Base-by-base conservation (phyloP, 2,113 vertebrate genomes). In the Marmota flaviventris region DNA sequence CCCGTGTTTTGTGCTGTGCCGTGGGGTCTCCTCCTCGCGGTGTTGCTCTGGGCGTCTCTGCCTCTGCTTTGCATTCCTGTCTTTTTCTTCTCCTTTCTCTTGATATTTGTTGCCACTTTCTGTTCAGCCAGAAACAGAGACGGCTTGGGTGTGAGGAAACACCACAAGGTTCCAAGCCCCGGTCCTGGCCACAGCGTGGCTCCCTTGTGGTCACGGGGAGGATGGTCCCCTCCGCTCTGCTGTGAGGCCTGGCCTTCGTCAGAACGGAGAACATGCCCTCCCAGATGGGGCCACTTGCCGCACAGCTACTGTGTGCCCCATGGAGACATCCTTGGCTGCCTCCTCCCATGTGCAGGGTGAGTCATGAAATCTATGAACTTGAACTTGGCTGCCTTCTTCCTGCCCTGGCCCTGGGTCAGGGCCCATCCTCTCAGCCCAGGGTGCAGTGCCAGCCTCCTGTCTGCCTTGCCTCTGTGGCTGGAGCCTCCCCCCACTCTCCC, bases 251-350 rank as follows among this genome's bases (percentile, higher is more conserved):
- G 65, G 34, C 24, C 65, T 56, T 42, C 37, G 27, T 27, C 4
- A 48, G 32, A 18, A 29, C 45, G 37, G 70, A 27, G 16, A 34
- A n/a, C 39, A 14, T 0, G 9, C 13, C 45, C 39, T 83, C 32
- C 69, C 29, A 27, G 11, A n/a, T 20, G 2, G 0, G 34, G 34
- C 25, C 9, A 20, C 16, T 81, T 27, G 10, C 82, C 18, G 16
- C 75, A 0, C 0, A 10, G 24, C 32, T 11, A 8, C 56, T 32
- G 0, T 9, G 75, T 11, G 37, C 75, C 45, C 10, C 25, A 5
- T 9, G 67, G 10, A 1, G 24, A 10, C 8, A 1, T 16, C 70
- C 85, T 87, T 1, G 18, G 48, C 32, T 25, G 32, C 88, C 24
- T 6, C 48, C 17, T 37, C 2, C 25, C 14, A 4, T 7, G 8